These are phyloP conservation scores for Hecatera dysodea DNA, from an alignment of 2,888 invertebrate species.

Conservation along the genomic window DNA sequence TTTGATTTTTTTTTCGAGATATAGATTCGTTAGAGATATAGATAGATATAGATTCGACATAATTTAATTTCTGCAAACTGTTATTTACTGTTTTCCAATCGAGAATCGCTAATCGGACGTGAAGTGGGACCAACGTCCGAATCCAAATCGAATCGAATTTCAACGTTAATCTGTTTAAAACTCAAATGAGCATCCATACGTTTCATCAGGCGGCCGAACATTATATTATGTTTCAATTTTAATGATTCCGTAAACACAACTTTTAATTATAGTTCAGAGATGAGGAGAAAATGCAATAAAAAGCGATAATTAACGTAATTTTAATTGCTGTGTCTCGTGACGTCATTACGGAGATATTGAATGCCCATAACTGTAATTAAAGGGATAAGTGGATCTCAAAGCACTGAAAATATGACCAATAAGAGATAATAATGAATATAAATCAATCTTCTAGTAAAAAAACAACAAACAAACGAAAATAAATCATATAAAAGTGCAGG, in stretches of 20 bases:
- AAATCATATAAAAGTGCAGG: conserved; percentile 7
- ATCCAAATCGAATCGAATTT: conserved; percentile 68
- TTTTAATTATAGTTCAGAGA: conserved; percentile 65
- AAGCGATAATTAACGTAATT: conserved; percentile 49
- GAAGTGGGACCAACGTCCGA: conserved; percentile 49
- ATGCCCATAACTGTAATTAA: conserved; percentile 28
- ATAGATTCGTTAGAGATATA: too few species aligned
- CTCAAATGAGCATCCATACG: conserved; percentile 69
- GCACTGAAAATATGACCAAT: conserved; percentile 2
- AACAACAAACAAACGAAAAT: conserved; percentile 13
- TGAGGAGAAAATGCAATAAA: conserved; percentile 45
- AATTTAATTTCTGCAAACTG: conserved; percentile 56
- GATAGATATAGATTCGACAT: too few species aligned
- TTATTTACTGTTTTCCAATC: conserved; percentile 51
- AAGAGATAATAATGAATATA: neutral
- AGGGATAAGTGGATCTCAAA: conserved; percentile 7
- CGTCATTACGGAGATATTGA: conserved; percentile 40
- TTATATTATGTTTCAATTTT: conserved; percentile 68
- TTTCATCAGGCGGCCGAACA: conserved; percentile 53
- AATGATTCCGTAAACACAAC: conserved; percentile 65
- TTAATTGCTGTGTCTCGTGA: conserved; percentile 49
- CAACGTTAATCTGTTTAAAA: conserved; percentile 71
- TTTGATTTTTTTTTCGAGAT: too few species aligned
- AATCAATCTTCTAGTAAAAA: neutral
- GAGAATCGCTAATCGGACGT: conserved; percentile 56